These are phyloP conservation scores for Orycteropus afer DNA, from an alignment of 2,113 vertebrate species.

Conservation along the genomic window DNA sequence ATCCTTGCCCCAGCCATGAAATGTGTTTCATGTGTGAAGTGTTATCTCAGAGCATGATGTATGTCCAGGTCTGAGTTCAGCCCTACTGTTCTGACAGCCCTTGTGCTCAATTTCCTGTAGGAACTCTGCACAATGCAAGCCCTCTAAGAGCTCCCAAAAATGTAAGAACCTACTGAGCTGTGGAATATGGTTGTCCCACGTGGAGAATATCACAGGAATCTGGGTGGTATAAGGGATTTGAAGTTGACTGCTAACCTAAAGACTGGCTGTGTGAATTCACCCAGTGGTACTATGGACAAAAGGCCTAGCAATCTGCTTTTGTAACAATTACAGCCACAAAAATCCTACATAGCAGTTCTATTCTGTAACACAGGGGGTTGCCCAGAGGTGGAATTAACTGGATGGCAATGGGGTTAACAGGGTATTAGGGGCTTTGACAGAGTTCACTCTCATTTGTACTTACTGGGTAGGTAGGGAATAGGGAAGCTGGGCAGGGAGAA, in stretches of 20 bases:
- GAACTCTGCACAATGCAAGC: neutral
- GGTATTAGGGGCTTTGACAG: neutral
- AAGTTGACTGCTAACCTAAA: too few species aligned
- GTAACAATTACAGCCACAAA: too few species aligned
- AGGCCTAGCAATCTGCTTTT: too few species aligned
- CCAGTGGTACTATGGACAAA: too few species aligned
- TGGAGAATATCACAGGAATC: neutral
- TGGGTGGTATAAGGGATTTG: too few species aligned
- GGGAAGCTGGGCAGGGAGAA: neutral
- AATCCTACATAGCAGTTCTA: too few species aligned
- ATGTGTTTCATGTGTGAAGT: neutral
- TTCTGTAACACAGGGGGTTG: too few species aligned
- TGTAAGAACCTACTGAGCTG: fast-evolving
- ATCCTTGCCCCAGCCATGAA: neutral
- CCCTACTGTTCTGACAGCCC: neutral
- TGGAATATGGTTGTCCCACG: neutral
- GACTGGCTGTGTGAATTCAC: too few species aligned
- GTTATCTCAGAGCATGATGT: neutral
- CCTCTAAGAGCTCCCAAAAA: neutral
- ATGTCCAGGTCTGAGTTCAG: neutral
- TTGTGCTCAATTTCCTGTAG: neutral
- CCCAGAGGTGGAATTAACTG: too few species aligned
- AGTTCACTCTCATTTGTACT: neutral
- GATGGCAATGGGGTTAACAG: too few species aligned
- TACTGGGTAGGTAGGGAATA: neutral